Base-by-base conservation (phyloP, 2,113 vertebrate species). In the Empidonax traillii region DNA sequence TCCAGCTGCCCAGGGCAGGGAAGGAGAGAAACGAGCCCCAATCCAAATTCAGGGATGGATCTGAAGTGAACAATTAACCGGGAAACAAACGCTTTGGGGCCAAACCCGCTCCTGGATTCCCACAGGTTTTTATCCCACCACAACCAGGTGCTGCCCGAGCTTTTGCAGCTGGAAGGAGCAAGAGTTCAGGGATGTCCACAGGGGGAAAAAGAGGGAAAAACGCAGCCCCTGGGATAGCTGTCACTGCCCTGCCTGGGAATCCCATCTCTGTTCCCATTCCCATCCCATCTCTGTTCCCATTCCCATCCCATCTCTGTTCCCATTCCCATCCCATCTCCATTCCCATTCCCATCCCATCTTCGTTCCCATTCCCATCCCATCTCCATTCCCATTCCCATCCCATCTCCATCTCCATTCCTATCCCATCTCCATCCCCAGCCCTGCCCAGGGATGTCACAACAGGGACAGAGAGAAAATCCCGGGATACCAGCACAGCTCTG, bases 141-240 rank as follows among this genome's bases (percentile, higher is more conserved):
- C 52, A 84, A 35, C 23, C 25, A 49, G 35, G 52, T 49, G 15
- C 11, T 53, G 19, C 33, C 66, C 5, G 33, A 90, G 30, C 14
- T 67, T 85, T 71, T 85, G 18, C 33, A 74, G 55, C 8, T 9
- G 47, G 53, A 89, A 39, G 52, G 47, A 81, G 8, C 1, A 6
- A 46, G 30, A 77, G 27, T 15, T 22, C 3, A 8, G 51, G 65
- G 19, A 51, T 37, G 27, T 75, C 52, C 56, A 71, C 41, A 74
- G 37, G 39, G 1, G 5, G 22, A 22, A 31, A 19, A 19, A 47
- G 23, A 43, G 19, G 49, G 53, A 56, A 24, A n/a, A 77, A 25
- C 0, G 2, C 35, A 78, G 63, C 44, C 43, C 1, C 1, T 0
- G 15, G 73, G 43, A 67, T 55, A 0, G 0, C 39, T 71, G 31